phyloP scores from a whole-genome alignment of 2,797 vertebrate species.

The Molossus molossus region DNA sequence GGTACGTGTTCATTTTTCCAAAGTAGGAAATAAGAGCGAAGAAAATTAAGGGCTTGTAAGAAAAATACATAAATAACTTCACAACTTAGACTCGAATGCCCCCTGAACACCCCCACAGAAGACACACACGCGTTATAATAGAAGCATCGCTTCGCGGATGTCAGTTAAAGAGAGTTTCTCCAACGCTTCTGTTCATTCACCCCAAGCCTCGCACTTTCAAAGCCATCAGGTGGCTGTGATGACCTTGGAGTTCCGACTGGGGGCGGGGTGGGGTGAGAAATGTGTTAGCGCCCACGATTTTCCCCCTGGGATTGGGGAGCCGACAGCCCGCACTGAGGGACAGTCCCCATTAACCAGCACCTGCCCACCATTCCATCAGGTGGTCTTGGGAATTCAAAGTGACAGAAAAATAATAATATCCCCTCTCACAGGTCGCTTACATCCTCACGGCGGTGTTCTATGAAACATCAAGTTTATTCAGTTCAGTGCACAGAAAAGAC shows the following conservation, averaged over 20 bases:
- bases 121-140: not conserved
- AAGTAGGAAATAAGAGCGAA: not conserved
- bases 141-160: not conserved
- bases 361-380: not conserved
- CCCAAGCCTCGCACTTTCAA: not conserved
- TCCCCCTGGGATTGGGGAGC: fast-evolving
- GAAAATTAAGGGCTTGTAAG: not conserved
- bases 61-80: not conserved
- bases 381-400: not conserved
- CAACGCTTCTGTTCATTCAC: not conserved
- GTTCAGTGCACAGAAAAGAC: conserved; percentile 16
- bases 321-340: not conserved
- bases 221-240: not conserved
- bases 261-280: not conserved
- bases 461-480: conserved; percentile 62
- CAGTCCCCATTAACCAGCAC: not conserved
- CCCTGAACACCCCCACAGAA: not conserved
- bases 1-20: not conserved
- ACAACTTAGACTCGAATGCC: not conserved
- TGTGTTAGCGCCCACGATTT: not conserved
- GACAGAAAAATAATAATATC: not conserved
- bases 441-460: conserved; percentile 64
- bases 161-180: not conserved
- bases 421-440: conserved; percentile 43
- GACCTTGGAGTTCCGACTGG: not conserved